phyloP scores from a whole-genome alignment of 2,113 vertebrate species.

The Microtus pennsylvanicus region DNA sequence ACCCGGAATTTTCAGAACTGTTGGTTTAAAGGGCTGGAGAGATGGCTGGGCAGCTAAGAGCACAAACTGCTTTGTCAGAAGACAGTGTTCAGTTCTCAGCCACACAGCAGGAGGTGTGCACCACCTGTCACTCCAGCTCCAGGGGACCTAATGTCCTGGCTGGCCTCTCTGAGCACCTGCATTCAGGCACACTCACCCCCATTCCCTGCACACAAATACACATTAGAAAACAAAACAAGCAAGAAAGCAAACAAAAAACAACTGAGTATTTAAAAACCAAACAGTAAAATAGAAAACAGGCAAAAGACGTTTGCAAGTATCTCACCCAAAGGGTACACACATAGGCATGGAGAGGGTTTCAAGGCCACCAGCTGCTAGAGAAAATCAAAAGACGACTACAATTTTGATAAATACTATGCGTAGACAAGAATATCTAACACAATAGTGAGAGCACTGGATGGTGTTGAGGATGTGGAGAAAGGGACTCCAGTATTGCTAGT shows the following conservation, averaged over 20 bases:
- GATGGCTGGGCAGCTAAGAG: neutral
- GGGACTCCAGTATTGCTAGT: neutral
- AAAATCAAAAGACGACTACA: neutral
- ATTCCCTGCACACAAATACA: neutral
- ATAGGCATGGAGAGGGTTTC: neutral
- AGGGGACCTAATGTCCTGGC: neutral
- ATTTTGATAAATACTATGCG: neutral
- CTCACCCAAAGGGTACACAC: neutral
- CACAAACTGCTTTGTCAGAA: neutral
- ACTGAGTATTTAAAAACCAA: neutral
- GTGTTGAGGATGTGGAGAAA: neutral
- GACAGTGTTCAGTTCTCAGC: neutral
- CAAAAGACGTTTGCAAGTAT: neutral
- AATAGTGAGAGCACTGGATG: too few species aligned
- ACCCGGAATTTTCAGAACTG: neutral
- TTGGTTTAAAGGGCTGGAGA: neutral
- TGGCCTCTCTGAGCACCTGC: neutral
- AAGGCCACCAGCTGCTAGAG: neutral
- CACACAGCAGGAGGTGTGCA: neutral
- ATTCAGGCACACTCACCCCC: neutral
- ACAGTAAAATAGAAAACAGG: neutral
- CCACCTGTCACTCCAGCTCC: neutral
- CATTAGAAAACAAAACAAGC: neutral
- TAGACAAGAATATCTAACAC: neutral
- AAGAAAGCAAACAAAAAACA: neutral